Percentiles rank a stretch among this genome's conserved stretches.
phyloP scores from a whole-genome alignment of 2,888 invertebrate species.

The Drosophila macrothrix region DNA sequence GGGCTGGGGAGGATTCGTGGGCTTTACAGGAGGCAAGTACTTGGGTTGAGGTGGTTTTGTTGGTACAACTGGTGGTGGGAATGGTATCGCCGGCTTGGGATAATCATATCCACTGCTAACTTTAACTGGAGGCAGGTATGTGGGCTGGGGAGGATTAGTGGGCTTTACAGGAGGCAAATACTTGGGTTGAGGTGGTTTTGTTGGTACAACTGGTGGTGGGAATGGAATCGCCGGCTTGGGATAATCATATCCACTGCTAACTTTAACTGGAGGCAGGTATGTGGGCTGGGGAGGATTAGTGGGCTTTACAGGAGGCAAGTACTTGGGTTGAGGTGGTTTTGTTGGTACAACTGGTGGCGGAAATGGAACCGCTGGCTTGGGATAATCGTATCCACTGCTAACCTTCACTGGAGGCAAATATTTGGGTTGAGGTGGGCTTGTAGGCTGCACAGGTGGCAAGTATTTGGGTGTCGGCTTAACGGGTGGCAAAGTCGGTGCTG shows the following conservation, averaged over 20 bases:
- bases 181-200: constrained; percentile 13
- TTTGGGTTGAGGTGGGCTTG: constrained; percentile 24
- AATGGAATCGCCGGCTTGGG: constrained; percentile 65
- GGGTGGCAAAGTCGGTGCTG: too few species aligned
- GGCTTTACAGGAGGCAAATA: constrained; percentile 47
- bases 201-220: constrained; percentile 26
- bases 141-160: constrained; percentile 35
- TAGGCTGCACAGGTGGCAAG: constrained; percentile 50
- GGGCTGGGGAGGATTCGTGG: constrained; percentile 31
- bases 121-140: constrained; percentile 60
- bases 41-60: constrained; percentile 14
- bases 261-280: constrained; percentile 62
- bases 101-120: constrained; percentile 61
- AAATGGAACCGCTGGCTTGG: too few species aligned
- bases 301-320: constrained; percentile 43
- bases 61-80: constrained; percentile 34
- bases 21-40: constrained; percentile 44
- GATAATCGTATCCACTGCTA: constrained; percentile 16
- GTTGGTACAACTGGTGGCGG: too few species aligned
- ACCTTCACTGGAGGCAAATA: constrained; percentile 62
- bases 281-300: constrained; percentile 32
- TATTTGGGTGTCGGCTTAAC: too few species aligned
- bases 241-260: constrained; percentile 60
- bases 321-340: constrained; percentile 1
- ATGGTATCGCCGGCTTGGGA: constrained; percentile 63